Evolutionary conservation across 92 coral and sea anemone genomes (phyloP), one percentile per base, ranked within the genome.

Genomic region (Bergia sp.): DNA sequence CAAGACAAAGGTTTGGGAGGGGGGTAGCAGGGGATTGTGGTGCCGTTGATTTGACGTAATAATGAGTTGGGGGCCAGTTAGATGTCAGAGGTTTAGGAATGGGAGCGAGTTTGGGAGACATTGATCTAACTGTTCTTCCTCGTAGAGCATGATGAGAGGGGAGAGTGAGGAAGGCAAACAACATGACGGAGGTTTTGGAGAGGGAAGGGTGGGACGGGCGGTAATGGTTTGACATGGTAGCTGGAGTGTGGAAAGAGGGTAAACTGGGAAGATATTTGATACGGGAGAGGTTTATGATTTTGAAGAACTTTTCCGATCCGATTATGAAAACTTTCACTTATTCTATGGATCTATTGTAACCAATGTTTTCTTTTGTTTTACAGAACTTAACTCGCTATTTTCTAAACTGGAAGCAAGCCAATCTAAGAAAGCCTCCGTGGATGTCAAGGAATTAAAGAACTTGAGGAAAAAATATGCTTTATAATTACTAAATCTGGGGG

Each of bases 321-420:
- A 50, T 9, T 50, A 9, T 61, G 67, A 61, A 16, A 15, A 61
- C 67, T 16, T 18, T 18, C 21, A 18, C n/a, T 61, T 6, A 57
- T 57, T 57, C 65, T 37, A 49, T 47, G 16, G 67, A 61, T 61
- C 23, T 3, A 9, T 10, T 23, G 40, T 79, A 79, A 79, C 67
- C 67, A 79, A 15, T 29, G 41, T 61, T 81, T 65, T 40, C 53
- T 38, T 71, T 61, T 86, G 15, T 64, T 80, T 37, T 39, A 49
- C 93, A 94, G 96, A 86, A 73, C 83, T 94, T 47, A 87, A 85
- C n/a, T 88, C 91, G 37, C 72, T 92, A 43, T 94, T 87, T 81
- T 85, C 92, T 76, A 92, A 92, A 66, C 93, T 94, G 64, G 90
- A 90, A 81, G 77, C 91, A 80, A 79, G 89, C 36, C 89, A 72